Conservation (phyloP, 2,113 vertebrate species). For the Eurystomus gularis region DNA sequence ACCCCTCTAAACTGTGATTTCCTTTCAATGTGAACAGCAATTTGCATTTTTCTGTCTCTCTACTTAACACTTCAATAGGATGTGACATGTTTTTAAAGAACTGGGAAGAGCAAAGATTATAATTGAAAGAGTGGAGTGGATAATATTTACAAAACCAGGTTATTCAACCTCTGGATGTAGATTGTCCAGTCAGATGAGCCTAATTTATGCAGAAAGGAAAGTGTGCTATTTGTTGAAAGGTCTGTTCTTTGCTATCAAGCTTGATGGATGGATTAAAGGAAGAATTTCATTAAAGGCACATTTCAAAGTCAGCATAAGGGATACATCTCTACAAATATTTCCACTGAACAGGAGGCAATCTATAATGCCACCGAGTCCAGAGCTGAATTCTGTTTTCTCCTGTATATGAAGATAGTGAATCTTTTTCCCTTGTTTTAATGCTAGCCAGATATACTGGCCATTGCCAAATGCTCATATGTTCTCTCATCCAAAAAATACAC, state of each 20-base stretch:
- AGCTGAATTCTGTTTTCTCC: not conserved
- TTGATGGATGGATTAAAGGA: not conserved
- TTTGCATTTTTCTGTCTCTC: slow-evolving; percentile 18
- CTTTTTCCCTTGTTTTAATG: not conserved
- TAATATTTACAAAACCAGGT: slow-evolving; percentile 6
- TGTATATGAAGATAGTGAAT: not conserved
- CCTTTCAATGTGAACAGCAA: not conserved
- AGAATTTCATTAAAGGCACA: not conserved
- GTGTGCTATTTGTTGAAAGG: slow-evolving; percentile 35
- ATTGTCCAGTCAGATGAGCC: not conserved
- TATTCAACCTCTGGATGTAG: slow-evolving; percentile 10
- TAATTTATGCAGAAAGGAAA: not conserved
- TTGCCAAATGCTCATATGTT: not conserved
- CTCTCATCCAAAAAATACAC: not conserved
- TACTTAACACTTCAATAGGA: not conserved
- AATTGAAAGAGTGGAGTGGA: not conserved
- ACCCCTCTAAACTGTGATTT: not conserved
- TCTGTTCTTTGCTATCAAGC: not conserved
- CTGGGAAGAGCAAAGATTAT: not conserved
- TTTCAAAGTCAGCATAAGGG: not conserved
- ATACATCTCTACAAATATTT: not conserved
- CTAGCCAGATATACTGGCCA: not conserved
- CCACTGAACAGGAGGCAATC: not conserved
- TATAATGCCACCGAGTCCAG: not conserved
- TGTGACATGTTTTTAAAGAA: slow-evolving; percentile 20